Evolutionary conservation across 2,888 invertebrate species (phyloP).

Genomic region (Brenthis ino): DNA sequence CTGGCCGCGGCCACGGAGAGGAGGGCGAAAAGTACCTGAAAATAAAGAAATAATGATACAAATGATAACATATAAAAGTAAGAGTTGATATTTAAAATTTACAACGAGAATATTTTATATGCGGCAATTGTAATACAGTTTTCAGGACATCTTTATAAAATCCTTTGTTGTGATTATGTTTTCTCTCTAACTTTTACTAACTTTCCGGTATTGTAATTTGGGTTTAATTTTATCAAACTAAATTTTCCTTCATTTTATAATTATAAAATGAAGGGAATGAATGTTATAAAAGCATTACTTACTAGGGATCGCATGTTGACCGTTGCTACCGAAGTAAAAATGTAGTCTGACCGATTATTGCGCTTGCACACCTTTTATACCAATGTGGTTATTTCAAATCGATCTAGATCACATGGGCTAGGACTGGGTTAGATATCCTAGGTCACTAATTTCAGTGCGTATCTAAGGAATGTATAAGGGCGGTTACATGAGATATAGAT

Average conservation of each 20-base stretch:
- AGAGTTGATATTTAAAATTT: background rate
- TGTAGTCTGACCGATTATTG: slow-evolving; percentile 59
- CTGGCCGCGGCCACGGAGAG: slow-evolving; percentile 65
- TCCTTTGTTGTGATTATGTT: too few relatives aligned
- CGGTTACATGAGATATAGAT: slow-evolving; percentile 27
- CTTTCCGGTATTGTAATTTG: too few relatives aligned
- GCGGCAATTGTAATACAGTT: too few relatives aligned
- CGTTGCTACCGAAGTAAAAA: slow-evolving; percentile 54
- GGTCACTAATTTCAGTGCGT: slow-evolving; percentile 36
- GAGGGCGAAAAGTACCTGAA: slow-evolving; percentile 65
- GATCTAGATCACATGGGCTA: slow-evolving; percentile 23
- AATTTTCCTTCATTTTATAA: too few relatives aligned
- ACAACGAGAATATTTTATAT: background rate
- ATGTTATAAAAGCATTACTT: slow-evolving; percentile 47
- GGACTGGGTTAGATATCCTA: slow-evolving; percentile 49
- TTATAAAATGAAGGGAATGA: background rate
- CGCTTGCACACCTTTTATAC: slow-evolving; percentile 66
- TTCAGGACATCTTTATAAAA: too few relatives aligned
- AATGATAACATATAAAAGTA: background rate
- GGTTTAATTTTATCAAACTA: too few relatives aligned
- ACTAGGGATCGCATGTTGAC: slow-evolving; percentile 67
- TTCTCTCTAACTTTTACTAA: too few relatives aligned
- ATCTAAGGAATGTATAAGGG: slow-evolving; percentile 28
- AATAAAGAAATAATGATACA: slow-evolving; percentile 24
- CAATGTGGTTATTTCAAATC: slow-evolving; percentile 48